phyloP scores from a whole-genome alignment of 2,797 vertebrate genomes.

The Allochrocebus solatus region DNA sequence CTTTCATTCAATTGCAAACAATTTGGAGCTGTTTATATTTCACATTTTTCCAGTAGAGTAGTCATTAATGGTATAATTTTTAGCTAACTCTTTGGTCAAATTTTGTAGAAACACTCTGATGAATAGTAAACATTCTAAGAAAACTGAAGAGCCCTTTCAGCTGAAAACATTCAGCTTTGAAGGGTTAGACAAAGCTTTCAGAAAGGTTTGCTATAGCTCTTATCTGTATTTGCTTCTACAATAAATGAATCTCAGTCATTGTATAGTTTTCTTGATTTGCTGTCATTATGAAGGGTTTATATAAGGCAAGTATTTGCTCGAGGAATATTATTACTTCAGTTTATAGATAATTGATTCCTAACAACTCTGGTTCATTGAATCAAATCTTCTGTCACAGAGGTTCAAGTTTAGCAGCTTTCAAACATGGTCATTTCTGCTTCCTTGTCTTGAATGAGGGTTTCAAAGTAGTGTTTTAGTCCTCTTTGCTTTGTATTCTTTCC shows the following conservation, averaged over 20 bases:
- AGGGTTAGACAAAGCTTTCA: conserved; percentile 56
- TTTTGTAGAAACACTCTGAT: conserved; percentile 28
- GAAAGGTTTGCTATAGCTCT: conserved; percentile 49
- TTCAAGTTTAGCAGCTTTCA: conserved; percentile 36
- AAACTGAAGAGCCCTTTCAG: conserved; percentile 38
- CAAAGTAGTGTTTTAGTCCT: neutral
- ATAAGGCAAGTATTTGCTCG: conserved; percentile 66
- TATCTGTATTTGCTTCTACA: conserved; percentile 70
- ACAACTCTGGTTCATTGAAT: conserved; percentile 39
- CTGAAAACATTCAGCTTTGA: conserved; percentile 23
- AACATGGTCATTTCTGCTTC: neutral
- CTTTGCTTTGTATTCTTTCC: conserved; percentile 1
- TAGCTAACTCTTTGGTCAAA: conserved; percentile 21
- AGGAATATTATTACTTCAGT: conserved; percentile 49
- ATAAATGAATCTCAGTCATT: conserved; percentile 59
- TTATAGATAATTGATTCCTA: conserved; percentile 49
- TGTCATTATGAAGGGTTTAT: conserved; percentile 59
- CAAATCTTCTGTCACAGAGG: conserved; percentile 11
- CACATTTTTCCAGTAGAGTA: neutral
- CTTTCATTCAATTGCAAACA: conserved; percentile 1
- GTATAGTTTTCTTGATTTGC: conserved; percentile 72
- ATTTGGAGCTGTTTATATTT: neutral
- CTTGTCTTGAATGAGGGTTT: neutral
- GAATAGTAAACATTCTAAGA: conserved; percentile 54
- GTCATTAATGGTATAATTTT: neutral